Evolutionary conservation across 2,113 vertebrate species (phyloP), one percentile per base, ranked within the genome.

Genomic region (Gopherus evgoodei): DNA sequence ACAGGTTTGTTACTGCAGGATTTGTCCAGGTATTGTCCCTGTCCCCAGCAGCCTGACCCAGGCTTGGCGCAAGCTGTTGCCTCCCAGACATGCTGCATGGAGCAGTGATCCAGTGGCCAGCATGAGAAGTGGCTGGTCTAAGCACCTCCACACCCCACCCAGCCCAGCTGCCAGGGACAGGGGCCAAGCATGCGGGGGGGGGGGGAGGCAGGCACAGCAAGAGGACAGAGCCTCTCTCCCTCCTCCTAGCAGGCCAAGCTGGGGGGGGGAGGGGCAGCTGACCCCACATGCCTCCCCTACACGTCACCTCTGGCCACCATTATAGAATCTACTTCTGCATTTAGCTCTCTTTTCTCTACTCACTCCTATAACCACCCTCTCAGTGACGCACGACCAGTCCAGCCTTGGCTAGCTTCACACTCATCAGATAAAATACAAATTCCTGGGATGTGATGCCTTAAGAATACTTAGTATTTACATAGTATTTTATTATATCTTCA

Each of bases 391-490:
- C 79, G 14, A 72, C 53, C 8, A 75, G 90, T 24, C 83, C 62
- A n/a, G 52, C 29, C 88, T 84, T 31, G 75, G 78, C 29, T 29
- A 62, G 35, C 90, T 91, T 88, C 0, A 0, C 13, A 84, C 91
- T 31, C 56, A 44, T 56, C 72, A 80, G 93, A 88, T 29, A 56
- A 81, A 84, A 93, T 42, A 65, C 82, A 75, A 14, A 81, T 81
- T 81, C 49, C 29, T 50, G 81, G 50, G 81, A 93, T 91, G 81
- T 69, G 85, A 86, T 88, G 38, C 78, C 72, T 92, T 90, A 65
- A 8, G 35, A 89, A 38, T 6, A 11, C 1, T 81, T 65, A 76
- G 59, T 35, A 87, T 79, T 92, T 79, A 72, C 29, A 11, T 69
- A 35, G 16, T 16, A 69, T 69, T 69, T 79, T 86, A 83, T 83